A percentile compares a stretch with the other conserved stretches of the same genome.
These are phyloP conservation scores for Poecile atricapillus DNA, from an alignment of 2,113 vertebrate genomes.

Conservation along the genomic window DNA sequence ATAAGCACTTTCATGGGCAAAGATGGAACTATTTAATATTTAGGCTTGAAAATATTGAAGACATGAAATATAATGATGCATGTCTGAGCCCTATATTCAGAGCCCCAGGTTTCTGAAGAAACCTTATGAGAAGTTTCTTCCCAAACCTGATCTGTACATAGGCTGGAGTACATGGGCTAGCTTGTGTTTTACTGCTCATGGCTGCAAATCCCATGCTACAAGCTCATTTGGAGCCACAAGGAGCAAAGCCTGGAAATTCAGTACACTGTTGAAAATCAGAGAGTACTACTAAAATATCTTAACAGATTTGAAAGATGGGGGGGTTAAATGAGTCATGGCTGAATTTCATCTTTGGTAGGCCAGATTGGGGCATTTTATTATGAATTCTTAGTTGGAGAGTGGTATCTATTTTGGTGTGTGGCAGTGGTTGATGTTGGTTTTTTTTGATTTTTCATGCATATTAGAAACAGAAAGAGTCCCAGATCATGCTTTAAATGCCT, in stretches of 20 bases:
- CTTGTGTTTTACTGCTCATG: neutral
- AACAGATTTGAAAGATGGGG: neutral
- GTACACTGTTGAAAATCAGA: neutral
- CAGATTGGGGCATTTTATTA: neutral
- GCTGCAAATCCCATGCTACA: neutral
- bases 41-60: neutral
- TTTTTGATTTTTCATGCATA: neutral
- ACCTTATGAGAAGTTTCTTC: neutral
- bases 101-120: too few relatives aligned
- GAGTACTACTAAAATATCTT: neutral
- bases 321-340: neutral
- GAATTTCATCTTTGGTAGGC: neutral
- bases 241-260: neutral
- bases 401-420: neutral
- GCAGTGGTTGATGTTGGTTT: neutral
- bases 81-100: neutral
- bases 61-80: neutral
- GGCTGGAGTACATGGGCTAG: accelerated
- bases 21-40: neutral
- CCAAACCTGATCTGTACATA: neutral
- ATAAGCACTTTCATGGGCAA: neutral
- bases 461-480: neutral
- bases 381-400: neutral
- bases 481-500: neutral
- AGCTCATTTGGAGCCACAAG: neutral